Conservation (phyloP, 2,888 invertebrate genomes). For the Lithosia quadra region DNA sequence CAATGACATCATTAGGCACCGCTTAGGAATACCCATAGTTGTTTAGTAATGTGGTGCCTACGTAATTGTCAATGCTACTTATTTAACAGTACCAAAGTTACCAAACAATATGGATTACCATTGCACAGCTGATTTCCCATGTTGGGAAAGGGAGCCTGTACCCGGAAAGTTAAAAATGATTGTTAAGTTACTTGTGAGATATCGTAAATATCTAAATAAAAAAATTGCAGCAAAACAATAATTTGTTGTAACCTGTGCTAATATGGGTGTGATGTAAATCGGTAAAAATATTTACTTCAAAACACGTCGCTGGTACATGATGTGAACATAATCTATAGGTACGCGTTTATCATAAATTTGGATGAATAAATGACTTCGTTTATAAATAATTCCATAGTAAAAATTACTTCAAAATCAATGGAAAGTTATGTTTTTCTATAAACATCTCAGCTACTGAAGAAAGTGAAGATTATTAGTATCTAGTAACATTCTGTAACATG, state of each 20-base stretch:
- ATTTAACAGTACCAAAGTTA: slow-evolving; percentile 2
- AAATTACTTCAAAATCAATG: neutral
- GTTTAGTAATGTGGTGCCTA: neutral
- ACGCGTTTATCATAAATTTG: too few relatives aligned
- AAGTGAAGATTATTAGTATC: slow-evolving; percentile 13
- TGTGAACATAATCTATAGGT: too few relatives aligned
- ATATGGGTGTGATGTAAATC: too few relatives aligned
- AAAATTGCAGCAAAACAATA: too few relatives aligned
- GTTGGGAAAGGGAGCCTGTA: slow-evolving; percentile 39
- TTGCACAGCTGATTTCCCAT: slow-evolving; percentile 35
- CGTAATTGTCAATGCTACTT: neutral
- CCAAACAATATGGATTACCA: slow-evolving; percentile 26
- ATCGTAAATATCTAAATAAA: too few relatives aligned
- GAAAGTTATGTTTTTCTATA: neutral
- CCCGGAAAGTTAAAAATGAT: too few relatives aligned
- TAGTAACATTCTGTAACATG: slow-evolving; percentile 2
- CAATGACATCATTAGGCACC: slow-evolving; percentile 25
- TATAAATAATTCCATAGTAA: neutral
- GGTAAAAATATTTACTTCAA: too few relatives aligned
- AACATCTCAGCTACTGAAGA: neutral
- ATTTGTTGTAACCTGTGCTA: too few relatives aligned
- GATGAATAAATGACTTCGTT: too few relatives aligned
- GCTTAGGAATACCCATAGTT: slow-evolving; percentile 7
- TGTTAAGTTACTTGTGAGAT: too few relatives aligned
- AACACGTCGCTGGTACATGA: too few relatives aligned